Evolutionary conservation across 2,113 vertebrate genomes (phyloP), one percentile per base, ranked within the genome.

Genomic region (Etheostoma spectabile): DNA sequence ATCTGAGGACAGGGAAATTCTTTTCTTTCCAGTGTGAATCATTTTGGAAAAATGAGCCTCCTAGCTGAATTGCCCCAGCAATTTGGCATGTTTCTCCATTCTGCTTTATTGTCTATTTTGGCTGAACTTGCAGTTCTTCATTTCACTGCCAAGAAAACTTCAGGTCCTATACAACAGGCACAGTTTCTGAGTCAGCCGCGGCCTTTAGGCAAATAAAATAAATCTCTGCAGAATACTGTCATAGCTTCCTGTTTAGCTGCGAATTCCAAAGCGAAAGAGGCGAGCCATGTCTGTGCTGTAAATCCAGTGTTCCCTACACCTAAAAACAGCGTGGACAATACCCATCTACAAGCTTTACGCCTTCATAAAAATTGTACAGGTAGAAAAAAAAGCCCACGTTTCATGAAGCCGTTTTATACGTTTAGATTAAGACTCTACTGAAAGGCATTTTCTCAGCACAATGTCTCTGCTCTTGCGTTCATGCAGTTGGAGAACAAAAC

Each of bases 81-180:
- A 96, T 96, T 96, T 97, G 96, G 96, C 96, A 91, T 94, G 94
- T 94, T 95, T 90, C 95, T 95, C 91, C 92, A 93, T 93, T 96
- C 94, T 96, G 95, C 96, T 96, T 96, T 96, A 96, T 96, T 97
- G 96, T 97, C 96, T 96, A 91, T 97, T 96, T 97, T 97, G 96
- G 96, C 96, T 96, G 96, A 97, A 97, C 95, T 96, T 94, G 94
- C 91, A 95, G 93, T 96, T 96, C 95, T 94, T 70, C 80, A 52
- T 78, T 93, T 84, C 49, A 61, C 89, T 95, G 95, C 96, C 96
- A 96, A 96, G 94, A 95, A 96, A 95, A 92, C 95, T 93, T 95
- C 93, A 95, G 95, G 95, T 96, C 94, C 93, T 95, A 95, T 95
- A 96, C 94, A 94, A 95, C 92, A 94, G 95, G 94, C 90, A 91